Percentiles rank a stretch among this genome's conserved stretches.
Conservation (phyloP, 2,888 invertebrate genomes). For the Leucoptera coffeella region DNA sequence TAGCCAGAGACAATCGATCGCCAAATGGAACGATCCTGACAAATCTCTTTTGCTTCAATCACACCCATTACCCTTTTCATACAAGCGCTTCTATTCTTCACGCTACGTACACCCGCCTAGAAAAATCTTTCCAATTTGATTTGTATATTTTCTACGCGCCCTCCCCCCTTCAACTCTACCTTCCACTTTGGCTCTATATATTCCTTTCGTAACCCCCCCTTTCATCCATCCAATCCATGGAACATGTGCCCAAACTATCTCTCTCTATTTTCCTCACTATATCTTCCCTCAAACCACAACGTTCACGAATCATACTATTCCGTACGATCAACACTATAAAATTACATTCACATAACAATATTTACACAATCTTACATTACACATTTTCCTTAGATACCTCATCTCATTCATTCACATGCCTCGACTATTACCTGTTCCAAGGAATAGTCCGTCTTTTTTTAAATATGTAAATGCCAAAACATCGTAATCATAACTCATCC, state of each 20-base stretch:
- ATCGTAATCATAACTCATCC: too few relatives aligned
- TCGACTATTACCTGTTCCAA: too few relatives aligned
- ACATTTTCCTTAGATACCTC: neutral
- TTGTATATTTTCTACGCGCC: neutral
- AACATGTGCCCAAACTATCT: neutral
- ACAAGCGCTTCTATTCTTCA: neutral
- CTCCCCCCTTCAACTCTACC: neutral
- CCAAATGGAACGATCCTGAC: too few relatives aligned
- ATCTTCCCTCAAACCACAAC: neutral
- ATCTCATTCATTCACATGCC: too few relatives aligned
- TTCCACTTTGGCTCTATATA: neutral
- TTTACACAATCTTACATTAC: neutral
- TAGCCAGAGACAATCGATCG: too few relatives aligned
- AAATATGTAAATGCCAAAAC: too few relatives aligned
- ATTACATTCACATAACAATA: too few relatives aligned
- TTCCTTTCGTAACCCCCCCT: neutral
- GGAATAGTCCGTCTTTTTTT: too few relatives aligned
- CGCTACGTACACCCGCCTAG: neutral
- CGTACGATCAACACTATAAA: too few relatives aligned
- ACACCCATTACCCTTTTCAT: neutral
- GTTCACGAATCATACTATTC: neutral
- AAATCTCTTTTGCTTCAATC: too few relatives aligned
- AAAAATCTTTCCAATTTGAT: neutral
- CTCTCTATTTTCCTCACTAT: neutral
- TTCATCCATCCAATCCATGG: too few relatives aligned